A percentile compares a stretch with the other conserved stretches of the same genome.
phyloP scores from a whole-genome alignment of 1,140 invertebrate genomes.

The Panulirus ornatus region DNA sequence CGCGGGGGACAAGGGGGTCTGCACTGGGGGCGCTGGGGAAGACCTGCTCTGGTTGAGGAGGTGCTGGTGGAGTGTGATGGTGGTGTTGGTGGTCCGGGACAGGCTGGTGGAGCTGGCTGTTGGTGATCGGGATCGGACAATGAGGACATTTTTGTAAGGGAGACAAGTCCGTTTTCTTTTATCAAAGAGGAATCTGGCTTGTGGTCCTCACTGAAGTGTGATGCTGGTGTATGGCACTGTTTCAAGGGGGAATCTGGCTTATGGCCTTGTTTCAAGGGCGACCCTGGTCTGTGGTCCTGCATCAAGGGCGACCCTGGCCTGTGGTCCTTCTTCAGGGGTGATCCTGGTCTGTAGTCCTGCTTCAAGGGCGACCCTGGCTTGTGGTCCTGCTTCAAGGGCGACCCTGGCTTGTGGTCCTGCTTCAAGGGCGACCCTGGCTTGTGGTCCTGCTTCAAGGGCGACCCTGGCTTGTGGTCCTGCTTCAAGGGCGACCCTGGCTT shows the following conservation, averaged over 20 bases:
- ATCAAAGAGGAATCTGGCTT: background rate
- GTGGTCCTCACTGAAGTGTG: background rate
- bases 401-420: background rate
- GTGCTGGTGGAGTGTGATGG: no score
- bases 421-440: conserved; percentile 33
- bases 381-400: conserved; percentile 17
- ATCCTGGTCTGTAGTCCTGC: background rate
- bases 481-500: conserved; percentile 26
- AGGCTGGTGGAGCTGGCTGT: no score
- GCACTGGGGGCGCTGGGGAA: no score
- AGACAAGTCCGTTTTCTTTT: background rate
- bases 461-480: background rate
- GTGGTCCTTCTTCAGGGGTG: conserved; percentile 7
- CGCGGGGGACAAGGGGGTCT: background rate
- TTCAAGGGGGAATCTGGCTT: conserved; percentile 5
- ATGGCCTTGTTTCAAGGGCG: conserved; percentile 12
- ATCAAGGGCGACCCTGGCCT: conserved; percentile 1
- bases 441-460: conserved; percentile 19
- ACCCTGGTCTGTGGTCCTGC: background rate
- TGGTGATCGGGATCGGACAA: no score
- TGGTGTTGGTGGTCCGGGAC: no score
- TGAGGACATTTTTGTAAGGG: no score
- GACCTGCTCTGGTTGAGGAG: no score
- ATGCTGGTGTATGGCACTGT: background rate
- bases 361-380: conserved; percentile 11